Evolutionary conservation across 2,113 vertebrate genomes (phyloP), one percentile per base, ranked within the genome.

Genomic region (Alaudala cheleensis): DNA sequence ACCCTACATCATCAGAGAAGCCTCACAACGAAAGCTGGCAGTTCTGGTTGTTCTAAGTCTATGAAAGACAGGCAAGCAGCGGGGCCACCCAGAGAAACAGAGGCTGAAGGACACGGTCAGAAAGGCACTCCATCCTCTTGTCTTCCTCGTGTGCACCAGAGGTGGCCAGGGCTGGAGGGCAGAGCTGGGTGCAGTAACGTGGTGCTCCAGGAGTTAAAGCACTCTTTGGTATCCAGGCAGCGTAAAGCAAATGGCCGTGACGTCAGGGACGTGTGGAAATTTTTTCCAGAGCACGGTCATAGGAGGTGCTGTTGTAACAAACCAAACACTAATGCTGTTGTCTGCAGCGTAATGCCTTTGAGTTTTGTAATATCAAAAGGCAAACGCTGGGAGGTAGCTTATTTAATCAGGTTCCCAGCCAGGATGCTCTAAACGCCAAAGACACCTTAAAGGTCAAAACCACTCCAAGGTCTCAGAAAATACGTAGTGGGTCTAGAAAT

Each of bases 211-310:
- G 97, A 97, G 98, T 98, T 98, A 98, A 98, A 62, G 83, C 97
- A 98, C 97, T 97, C 90, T 96, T 97, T 89, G 65, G 98, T 98
- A 97, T 98, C 98, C 97, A 98, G 88, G 98, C 98, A 98, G 98
- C 97, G 73, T 96, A 96, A 97, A 97, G 97, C 98, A 97, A 98
- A 97, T 97, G 97, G 97, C 94, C 26, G 83, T 98, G 98, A 98
- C 97, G 97, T 98, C 97, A 98, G 86, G 76, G 92, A 97, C 97
- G 92, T 97, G 97, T 98, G 97, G 98, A 98, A 97, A 98, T 97
- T 97, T 98, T 98, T 98, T 98, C 98, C 98, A 98, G 97, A 91
- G 93, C 94, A 92, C 14, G 42, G 96, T 96, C 97, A 97, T 95
- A 95, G 95, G 97, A 97, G 97, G 97, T 97, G 95, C 95, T 97